Percentiles rank a stretch among this genome's conserved stretches.
Evolutionary conservation across 1,140 invertebrate species (phyloP).

Genomic region (Neodiprion lecontei): DNA sequence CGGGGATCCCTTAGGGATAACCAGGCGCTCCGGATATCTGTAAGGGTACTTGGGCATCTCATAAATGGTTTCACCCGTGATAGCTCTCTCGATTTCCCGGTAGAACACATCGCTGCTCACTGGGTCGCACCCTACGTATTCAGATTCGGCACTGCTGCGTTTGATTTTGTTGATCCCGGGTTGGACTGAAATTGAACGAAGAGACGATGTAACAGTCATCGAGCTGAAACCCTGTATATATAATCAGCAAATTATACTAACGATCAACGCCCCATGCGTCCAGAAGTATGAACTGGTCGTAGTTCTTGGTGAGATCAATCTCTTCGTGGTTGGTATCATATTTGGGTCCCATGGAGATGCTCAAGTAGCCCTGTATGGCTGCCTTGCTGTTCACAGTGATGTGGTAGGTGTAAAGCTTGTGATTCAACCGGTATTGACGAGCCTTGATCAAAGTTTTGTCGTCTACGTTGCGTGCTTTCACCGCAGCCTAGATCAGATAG

Average conservation of each 20-base stretch:
- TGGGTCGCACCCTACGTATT: conserved; percentile 55
- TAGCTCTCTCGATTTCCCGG: conserved; percentile 50
- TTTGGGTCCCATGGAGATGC: conserved; percentile 57
- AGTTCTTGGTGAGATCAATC: conserved; percentile 42
- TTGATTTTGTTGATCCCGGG: conserved; percentile 56
- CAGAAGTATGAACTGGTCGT: conserved; percentile 57
- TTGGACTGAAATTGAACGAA: conserved; percentile 48
- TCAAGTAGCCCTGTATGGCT: conserved; percentile 55
- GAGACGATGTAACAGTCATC: conserved; percentile 12
- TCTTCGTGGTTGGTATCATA: conserved; percentile 45
- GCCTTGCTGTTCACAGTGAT: conserved; percentile 61
- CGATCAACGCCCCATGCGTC: conserved; percentile 56
- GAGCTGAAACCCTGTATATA: conserved; percentile 11
- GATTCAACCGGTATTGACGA: conserved; percentile 65
- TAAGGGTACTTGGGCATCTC: conserved; percentile 44
- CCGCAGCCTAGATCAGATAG: conserved; percentile 53
- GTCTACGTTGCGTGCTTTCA: conserved; percentile 54
- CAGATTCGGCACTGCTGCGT: conserved; percentile 54
- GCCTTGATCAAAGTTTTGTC: conserved; percentile 53
- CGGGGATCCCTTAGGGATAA: conserved; percentile 54
- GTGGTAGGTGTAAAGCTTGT: conserved; percentile 70
- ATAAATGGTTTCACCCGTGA: conserved; percentile 52
- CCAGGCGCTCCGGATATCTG: conserved; percentile 54
- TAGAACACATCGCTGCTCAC: conserved; percentile 65
- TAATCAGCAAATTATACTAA: conserved; percentile 34